Evolutionary conservation across 1,140 invertebrate species (phyloP).

Genomic region (Ptiloglossa arizonensis): DNA sequence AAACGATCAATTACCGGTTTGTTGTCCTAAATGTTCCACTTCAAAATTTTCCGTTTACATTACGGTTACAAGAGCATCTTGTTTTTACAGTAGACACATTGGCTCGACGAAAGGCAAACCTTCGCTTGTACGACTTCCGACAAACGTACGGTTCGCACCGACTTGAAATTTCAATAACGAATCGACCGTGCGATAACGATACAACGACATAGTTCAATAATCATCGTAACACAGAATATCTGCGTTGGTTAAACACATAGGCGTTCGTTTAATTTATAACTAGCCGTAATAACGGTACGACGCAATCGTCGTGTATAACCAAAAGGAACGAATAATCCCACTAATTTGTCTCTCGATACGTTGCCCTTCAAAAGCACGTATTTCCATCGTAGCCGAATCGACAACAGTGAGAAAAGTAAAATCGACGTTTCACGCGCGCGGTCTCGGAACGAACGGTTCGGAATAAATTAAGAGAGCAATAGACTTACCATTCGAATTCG

Average conservation of each 20-base stretch:
- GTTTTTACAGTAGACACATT: background rate
- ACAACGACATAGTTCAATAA: background rate
- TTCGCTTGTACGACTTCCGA: background rate
- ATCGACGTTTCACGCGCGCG: background rate
- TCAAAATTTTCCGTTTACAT: background rate
- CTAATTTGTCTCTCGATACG: too few relatives aligned
- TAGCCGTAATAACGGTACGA: too few relatives aligned
- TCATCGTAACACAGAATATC: too few relatives aligned
- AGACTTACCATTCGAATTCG: constrained; percentile 57
- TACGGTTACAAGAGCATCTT: background rate
- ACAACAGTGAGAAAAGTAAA: too few relatives aligned
- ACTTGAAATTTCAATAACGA: background rate
- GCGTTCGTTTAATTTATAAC: too few relatives aligned
- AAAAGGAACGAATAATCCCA: background rate
- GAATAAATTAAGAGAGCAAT: constrained; percentile 13
- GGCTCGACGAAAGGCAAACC: too few relatives aligned
- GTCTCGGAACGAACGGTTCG: background rate
- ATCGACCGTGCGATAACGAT: background rate
- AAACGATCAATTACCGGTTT: background rate
- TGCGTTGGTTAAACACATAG: too few relatives aligned
- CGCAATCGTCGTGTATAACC: background rate
- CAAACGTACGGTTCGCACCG: background rate
- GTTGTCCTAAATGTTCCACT: background rate
- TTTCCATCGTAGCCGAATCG: too few relatives aligned
- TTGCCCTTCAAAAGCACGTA: background rate